Percentiles rank a stretch among this genome's conserved stretches.
These are phyloP conservation scores for Nyctibius grandis DNA, from an alignment of 2,797 vertebrate species.

Conservation along the genomic window DNA sequence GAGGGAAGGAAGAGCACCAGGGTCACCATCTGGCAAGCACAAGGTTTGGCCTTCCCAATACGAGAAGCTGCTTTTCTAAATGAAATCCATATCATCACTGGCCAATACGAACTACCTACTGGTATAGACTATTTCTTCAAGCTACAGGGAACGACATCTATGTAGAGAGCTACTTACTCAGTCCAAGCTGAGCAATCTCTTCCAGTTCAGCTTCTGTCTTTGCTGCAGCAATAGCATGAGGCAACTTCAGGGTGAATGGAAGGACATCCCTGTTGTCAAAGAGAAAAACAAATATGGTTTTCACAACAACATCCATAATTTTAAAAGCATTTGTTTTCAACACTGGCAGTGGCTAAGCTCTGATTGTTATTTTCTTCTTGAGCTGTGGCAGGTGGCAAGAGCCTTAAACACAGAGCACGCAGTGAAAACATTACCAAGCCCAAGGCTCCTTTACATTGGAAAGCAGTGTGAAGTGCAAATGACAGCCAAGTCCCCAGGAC, in stretches of 20 bases:
- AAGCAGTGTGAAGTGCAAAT: not conserved
- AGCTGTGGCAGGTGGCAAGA: not conserved
- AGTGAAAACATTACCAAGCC: not conserved
- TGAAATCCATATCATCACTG: not conserved
- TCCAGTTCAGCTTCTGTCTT: constrained; percentile 92
- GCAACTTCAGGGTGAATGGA: constrained; percentile 91
- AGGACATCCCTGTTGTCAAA: constrained; percentile 85
- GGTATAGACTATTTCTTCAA: not conserved
- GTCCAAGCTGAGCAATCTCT: constrained; percentile 88
- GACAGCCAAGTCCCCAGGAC: not conserved
- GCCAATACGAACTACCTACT: not conserved
- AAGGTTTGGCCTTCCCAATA: not conserved
- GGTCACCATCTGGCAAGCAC: not conserved
- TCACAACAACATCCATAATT: not conserved
- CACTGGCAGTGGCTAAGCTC: not conserved
- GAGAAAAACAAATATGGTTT: not conserved
- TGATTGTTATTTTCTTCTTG: not conserved
- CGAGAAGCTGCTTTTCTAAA: not conserved
- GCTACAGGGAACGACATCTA: not conserved
- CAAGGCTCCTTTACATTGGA: not conserved
- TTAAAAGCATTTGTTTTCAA: not conserved
- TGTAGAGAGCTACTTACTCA: constrained; percentile 77
- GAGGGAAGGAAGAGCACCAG: not conserved
- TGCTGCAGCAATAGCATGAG: constrained; percentile 86
- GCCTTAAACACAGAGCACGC: not conserved